Conservation (phyloP, 92 coral and sea anemone species). For the Palythoa grandis region DNA sequence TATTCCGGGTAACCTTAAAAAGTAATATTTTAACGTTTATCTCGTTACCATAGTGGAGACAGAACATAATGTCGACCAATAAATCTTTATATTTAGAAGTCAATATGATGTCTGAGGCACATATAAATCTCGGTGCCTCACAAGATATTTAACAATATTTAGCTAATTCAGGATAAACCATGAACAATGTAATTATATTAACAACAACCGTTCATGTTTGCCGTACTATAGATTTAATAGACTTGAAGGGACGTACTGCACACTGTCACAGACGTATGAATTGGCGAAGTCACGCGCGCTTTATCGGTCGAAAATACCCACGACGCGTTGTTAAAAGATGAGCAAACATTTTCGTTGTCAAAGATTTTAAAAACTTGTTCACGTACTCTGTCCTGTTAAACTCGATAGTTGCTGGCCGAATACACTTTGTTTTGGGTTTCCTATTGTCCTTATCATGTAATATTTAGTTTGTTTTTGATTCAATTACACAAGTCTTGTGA, state of each 20-base stretch:
- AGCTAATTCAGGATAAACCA: slow-evolving; percentile 1
- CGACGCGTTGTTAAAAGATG: background rate
- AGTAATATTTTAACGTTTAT: background rate
- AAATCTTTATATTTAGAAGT: background rate
- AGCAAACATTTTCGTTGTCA: slow-evolving; percentile 9
- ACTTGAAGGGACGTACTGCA: background rate
- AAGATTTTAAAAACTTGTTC: slow-evolving; percentile 11
- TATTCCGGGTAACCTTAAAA: background rate
- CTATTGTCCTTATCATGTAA: background rate
- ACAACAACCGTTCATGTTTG: background rate
- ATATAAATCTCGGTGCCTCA: slow-evolving; percentile 2
- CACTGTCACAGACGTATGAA: background rate
- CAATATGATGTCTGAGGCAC: background rate
- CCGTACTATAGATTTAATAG: background rate
- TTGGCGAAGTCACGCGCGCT: background rate
- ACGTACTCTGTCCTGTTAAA: slow-evolving; percentile 13
- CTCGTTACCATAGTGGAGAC: slow-evolving; percentile 11
- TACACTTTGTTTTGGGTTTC: background rate
- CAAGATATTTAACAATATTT: slow-evolving; percentile 6
- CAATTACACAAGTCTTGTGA: too few species aligned
- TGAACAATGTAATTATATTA: background rate
- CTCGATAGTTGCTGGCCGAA: background rate
- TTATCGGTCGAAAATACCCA: background rate
- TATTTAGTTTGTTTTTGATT: background rate
- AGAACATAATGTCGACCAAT: background rate